Percentiles rank a stretch among this genome's conserved stretches.
Conservation (phyloP, 2,113 vertebrate genomes). For the Bungarus multicinctus region DNA sequence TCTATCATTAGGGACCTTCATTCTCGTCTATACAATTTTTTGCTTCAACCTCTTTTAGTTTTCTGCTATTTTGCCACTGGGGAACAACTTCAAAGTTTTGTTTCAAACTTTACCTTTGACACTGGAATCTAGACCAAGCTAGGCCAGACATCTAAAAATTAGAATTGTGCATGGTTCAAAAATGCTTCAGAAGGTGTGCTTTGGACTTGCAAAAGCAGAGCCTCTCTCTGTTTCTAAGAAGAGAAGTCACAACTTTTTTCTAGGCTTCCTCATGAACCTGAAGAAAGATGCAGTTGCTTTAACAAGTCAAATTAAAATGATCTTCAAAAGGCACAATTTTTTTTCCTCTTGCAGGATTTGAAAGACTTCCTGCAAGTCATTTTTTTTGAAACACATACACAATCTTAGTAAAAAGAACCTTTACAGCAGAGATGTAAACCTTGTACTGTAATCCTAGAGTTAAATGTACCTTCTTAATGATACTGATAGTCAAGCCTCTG, state of each 20-base stretch:
- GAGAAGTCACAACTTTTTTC: not conserved
- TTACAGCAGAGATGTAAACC: not conserved
- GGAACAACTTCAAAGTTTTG: conserved; percentile 33
- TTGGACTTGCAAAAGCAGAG: not conserved
- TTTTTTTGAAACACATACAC: not conserved
- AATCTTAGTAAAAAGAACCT: not conserved
- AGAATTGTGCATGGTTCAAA: not conserved
- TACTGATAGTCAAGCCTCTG: not conserved
- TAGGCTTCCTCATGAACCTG: conserved; percentile 35
- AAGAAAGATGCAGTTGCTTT: not conserved
- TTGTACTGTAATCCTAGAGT: not conserved
- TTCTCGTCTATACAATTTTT: conserved; percentile 52
- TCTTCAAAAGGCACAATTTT: not conserved
- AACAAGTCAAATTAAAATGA: not conserved
- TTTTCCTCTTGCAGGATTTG: not conserved
- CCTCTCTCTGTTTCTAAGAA: not conserved
- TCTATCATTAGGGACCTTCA: conserved; percentile 36
- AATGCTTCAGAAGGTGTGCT: not conserved
- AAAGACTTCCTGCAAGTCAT: not conserved
- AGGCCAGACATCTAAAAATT: not conserved
- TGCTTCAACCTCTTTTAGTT: conserved; percentile 49
- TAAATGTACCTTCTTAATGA: not conserved
- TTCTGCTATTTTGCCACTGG: conserved; percentile 35
- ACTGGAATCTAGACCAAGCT: conserved; percentile 16
- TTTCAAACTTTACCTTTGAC: conserved; percentile 15